Percentiles rank a stretch among this genome's conserved stretches.
These are phyloP conservation scores for Aphelenchoides fujianensis DNA, from an alignment of 1,140 invertebrate species.

Conservation along the genomic window DNA sequence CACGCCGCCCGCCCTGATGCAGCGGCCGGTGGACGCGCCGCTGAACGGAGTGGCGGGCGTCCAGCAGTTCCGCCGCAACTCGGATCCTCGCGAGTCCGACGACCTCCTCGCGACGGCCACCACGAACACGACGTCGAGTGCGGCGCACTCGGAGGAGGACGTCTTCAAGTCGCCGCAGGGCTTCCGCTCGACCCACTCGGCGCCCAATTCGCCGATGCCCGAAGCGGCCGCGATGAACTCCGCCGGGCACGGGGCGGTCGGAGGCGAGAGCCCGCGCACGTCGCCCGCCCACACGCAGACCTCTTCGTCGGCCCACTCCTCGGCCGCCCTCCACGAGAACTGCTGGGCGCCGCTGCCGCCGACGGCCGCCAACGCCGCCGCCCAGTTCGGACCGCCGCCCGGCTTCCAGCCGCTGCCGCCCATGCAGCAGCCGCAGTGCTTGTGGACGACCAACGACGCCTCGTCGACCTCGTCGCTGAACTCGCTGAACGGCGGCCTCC, in stretches of 20 bases:
- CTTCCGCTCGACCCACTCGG: neutral
- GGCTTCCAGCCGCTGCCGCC: neutral
- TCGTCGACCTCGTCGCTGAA: too few species aligned
- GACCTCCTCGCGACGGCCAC: neutral
- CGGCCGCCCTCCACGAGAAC: neutral
- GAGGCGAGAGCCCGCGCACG: neutral
- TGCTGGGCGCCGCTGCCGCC: neutral
- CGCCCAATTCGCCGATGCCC: neutral
- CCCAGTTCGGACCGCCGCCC: neutral
- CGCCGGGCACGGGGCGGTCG: neutral
- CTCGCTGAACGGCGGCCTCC: too few species aligned
- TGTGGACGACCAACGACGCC: too few species aligned
- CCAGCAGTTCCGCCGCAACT: neutral
- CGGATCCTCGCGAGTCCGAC: neutral
- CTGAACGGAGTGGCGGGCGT: neutral
- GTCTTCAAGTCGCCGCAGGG: neutral
- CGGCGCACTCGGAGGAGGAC: neutral
- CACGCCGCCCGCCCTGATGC: neutral
- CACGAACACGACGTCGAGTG: conserved; percentile 1
- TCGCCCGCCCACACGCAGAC: neutral
- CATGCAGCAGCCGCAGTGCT: neutral
- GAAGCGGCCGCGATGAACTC: neutral
- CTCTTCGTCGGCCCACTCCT: neutral
- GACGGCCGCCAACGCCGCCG: neutral
- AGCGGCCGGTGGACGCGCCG: neutral